Conservation (phyloP, 2,797 vertebrate genomes). For the Ibycter americanus region DNA sequence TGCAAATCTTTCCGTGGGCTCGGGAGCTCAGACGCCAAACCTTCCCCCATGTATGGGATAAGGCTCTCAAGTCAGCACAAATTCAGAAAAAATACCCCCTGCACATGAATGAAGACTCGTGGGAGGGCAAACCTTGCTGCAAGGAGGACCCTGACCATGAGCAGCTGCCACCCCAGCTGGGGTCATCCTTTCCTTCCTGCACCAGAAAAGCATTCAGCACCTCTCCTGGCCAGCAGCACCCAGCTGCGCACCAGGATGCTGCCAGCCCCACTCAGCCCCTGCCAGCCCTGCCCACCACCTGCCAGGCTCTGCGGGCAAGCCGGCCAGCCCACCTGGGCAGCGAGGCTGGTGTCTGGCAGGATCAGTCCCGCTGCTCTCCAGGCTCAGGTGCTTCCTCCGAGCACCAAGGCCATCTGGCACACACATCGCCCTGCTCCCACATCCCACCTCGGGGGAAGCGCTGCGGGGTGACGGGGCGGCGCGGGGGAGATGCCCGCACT, state of each 20-base stretch:
- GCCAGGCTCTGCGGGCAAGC: neutral
- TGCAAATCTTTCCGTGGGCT: neutral
- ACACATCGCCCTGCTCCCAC: neutral
- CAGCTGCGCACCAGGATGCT: neutral
- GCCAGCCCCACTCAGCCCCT: neutral
- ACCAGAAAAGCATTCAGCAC: neutral
- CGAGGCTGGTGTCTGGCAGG: neutral
- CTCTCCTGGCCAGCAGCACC: neutral
- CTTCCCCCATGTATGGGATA: neutral
- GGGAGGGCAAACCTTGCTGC: neutral
- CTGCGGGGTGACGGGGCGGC: neutral
- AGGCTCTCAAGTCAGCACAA: neutral
- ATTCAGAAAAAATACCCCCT: neutral
- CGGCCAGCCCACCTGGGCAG: neutral
- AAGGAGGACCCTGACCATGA: neutral
- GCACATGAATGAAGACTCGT: neutral
- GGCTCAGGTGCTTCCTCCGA: neutral
- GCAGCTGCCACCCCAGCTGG: accelerated
- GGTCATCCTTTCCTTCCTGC: neutral
- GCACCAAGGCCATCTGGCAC: accelerated
- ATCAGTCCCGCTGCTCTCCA: neutral
- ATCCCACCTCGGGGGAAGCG: accelerated
- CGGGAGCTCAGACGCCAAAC: neutral
- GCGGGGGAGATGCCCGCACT: neutral
- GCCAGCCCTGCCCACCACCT: neutral